Evolutionary conservation across 2,797 vertebrate species (phyloP), one percentile per base, ranked within the genome.

Genomic region (Acanthurus lineatus): DNA sequence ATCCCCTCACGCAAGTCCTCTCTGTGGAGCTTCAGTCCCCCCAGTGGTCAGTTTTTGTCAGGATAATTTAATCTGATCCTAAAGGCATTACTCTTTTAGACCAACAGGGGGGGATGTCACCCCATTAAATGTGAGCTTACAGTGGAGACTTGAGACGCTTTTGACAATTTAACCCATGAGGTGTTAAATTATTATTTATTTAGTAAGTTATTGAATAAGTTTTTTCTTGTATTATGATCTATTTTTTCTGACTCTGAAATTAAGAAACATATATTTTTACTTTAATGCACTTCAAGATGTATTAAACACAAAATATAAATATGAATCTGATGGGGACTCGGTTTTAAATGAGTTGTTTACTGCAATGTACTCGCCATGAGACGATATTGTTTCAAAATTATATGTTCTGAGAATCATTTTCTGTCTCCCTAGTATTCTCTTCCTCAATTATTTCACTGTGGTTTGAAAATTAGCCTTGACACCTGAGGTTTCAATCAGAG

Each of bases 91-190:
- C 68, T 40, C 25, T n/a, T 54, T 57, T 6, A 61, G 68, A 72
- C 90, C 92, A 87, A 83, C 83, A 92, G 92, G 82, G 88, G 92
- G 92, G 9, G 89, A 79, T 85, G 54, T 82, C 62, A 83, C 47
- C 75, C 81, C 73, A 54, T 86, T 56, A 16, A 58, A 81, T 74
- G 75, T 32, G 54, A 69, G 4, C 16, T 62, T 3, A 16, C 15
- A 3, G 17, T 10, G 35, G 2, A 11, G 22, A 48, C 52, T 40
- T 28, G 16, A 74, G 57, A 64, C 22, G 47, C 2, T 63, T 2
- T 56, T 28, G 28, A 2, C 28, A 28, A 28, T 28, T 28, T 28
- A 28, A 28, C 28, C 28, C 28, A 28, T 28, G 28, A 28, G 2
- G 4, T 28, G 28, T 28, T 28, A 28, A 28, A 28, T 28, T 28